phyloP scores from a whole-genome alignment of 2,797 vertebrate genomes.

The Thamnophis elegans region DNA sequence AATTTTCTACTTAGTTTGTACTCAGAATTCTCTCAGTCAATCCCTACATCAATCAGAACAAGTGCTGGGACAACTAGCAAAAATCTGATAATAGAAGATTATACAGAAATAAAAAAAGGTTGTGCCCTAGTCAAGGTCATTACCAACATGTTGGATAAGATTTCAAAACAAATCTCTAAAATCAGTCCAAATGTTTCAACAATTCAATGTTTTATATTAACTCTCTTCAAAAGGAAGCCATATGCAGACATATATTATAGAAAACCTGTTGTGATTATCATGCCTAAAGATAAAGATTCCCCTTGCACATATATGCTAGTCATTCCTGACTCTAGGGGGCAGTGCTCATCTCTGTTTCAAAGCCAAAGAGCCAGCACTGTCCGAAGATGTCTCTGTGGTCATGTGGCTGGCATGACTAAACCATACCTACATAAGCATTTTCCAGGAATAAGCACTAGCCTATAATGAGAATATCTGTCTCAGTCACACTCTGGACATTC shows the following conservation, averaged over 20 bases:
- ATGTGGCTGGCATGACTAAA: too few species aligned
- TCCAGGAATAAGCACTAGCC: not conserved
- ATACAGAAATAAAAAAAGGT: not conserved
- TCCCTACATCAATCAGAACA: not conserved
- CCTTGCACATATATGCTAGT: too few species aligned
- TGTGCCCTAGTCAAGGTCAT: not conserved
- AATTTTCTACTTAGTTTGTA: not conserved
- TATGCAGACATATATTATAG: not conserved
- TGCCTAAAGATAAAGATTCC: not conserved
- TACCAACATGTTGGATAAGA: not conserved
- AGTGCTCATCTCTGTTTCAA: too few species aligned
- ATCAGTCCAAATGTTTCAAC: not conserved
- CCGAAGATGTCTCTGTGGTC: too few species aligned
- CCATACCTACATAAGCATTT: not conserved
- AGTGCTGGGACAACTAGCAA: not conserved
- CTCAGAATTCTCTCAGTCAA: not conserved
- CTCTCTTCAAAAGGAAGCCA: not conserved
- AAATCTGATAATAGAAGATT: not conserved
- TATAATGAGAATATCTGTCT: not conserved
- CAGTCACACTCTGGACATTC: not conserved
- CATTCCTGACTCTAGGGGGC: too few species aligned
- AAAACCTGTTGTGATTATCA: not conserved
- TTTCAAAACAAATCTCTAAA: not conserved
- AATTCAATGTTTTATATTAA: not conserved
- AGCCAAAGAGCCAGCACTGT: too few species aligned